Base-by-base conservation (phyloP, 2,113 vertebrate species). In the Maccullochella peelii region DNA sequence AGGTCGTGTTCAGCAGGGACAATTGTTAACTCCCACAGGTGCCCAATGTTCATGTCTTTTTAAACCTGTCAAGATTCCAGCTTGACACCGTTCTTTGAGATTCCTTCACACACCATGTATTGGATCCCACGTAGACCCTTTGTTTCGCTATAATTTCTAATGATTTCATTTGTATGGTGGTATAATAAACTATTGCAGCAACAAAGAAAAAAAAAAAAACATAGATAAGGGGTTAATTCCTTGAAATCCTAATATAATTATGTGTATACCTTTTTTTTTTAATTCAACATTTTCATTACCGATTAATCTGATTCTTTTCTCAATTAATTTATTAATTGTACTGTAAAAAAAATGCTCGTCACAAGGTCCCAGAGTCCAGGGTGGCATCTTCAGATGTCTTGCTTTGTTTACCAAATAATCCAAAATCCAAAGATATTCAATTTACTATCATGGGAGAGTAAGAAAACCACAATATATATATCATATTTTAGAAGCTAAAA, bases 1-100 rank as follows among this genome's bases (percentile, higher is more conserved):
- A 92, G 87, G 89, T 91, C 75, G 52, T 47, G 63, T 67, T 74
- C 82, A 77, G 61, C 33, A 1, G 72, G 59, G 83, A 80, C 73
- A 83, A 42, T 62, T 61, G 67, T 55, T 50, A 70, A 36, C 84
- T 86, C 80, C 84, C 85, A 87, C 81, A 33, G 77, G 84, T 88
- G 66, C 73, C 85, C 77, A 79, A 11, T 83, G 84, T 73, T 83
- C 16, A 21, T 23, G 77, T 82, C 69, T 77, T 83, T 87, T 85
- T 70, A 65, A 86, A 80, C 44, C 76, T 77, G 78, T 83, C 72
- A 68, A 5, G 71, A 61, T 69, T 73, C 44, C 52, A 79, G 52
- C 73, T 62, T 71, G 30, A 70, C 74, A 57, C 63, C 36, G 8
- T 33, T 49, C 30, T 70, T 27, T n/a, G 44, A 84, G 54, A 38